A percentile compares a stretch with the other conserved stretches of the same genome.
Conservation (phyloP, 2,888 invertebrate species). For the Ophion obscuratus region DNA sequence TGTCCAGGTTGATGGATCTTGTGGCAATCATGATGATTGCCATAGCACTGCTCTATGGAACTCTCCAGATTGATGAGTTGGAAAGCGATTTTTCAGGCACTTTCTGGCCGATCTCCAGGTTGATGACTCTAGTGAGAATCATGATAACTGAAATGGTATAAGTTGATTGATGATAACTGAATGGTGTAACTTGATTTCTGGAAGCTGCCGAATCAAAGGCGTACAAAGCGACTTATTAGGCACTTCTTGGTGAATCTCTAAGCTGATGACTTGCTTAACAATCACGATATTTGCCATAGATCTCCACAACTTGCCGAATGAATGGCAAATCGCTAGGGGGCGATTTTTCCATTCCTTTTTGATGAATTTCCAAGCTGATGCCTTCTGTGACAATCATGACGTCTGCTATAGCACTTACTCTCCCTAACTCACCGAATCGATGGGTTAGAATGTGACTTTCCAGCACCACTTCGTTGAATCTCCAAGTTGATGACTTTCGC, state of each 20-base stretch:
- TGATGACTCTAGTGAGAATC: neutral
- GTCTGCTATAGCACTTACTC: neutral
- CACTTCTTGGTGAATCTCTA: neutral
- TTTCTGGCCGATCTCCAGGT: neutral
- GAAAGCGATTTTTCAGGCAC: neutral
- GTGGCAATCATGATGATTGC: neutral
- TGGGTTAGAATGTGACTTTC: neutral
- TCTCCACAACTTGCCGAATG: too few relatives aligned
- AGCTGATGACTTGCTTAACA: neutral
- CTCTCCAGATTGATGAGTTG: neutral
- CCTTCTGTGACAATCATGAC: neutral
- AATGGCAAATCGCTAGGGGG: neutral
- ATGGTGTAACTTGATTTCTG: neutral
- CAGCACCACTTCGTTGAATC: neutral
- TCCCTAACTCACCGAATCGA: neutral
- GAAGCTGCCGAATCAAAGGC: neutral
- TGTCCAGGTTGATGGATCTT: neutral
- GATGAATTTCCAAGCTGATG: neutral
- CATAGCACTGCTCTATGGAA: neutral
- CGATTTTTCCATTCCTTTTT: neutral
- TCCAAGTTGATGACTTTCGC: neutral
- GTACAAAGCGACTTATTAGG: neutral
- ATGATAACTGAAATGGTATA: neutral
- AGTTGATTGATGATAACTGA: too few relatives aligned
- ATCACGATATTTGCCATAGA: neutral